phyloP scores from a whole-genome alignment of 2,113 vertebrate genomes.

The Ondatra zibethicus region DNA sequence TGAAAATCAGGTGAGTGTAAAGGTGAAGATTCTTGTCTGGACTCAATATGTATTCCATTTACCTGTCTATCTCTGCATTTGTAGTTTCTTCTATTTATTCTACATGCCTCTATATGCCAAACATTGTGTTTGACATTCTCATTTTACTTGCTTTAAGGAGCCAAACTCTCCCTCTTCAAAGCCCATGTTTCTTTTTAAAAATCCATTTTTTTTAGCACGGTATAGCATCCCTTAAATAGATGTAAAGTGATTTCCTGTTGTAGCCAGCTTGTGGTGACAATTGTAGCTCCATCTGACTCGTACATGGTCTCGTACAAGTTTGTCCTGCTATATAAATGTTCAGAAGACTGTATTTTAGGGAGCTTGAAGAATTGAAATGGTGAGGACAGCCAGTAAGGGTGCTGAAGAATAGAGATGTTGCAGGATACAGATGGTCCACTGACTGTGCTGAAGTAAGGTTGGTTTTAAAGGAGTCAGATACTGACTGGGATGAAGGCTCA shows the following conservation, averaged over 20 bases:
- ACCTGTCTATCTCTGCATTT: background rate
- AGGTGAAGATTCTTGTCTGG: background rate
- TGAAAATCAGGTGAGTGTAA: constrained; percentile 30
- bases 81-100: background rate
- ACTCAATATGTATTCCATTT: background rate
- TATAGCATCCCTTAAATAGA: constrained; percentile 28
- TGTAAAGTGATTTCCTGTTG: constrained; percentile 10
- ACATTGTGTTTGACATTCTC: background rate
- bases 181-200: background rate
- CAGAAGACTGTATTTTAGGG: constrained; percentile 8
- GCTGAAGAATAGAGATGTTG: background rate
- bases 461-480: constrained; percentile 42
- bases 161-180: constrained; percentile 3
- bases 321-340: background rate
- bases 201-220: background rate
- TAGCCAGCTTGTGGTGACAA: background rate
- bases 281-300: background rate
- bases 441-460: constrained; percentile 22
- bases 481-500: background rate
- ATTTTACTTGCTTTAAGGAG: constrained; percentile 19
- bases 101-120: background rate
- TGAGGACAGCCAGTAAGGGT: background rate
- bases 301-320: background rate
- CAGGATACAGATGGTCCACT: background rate
- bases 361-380: background rate